Evolutionary conservation across 2,113 vertebrate species (phyloP).

Genomic region (Otocyon megalotis): DNA sequence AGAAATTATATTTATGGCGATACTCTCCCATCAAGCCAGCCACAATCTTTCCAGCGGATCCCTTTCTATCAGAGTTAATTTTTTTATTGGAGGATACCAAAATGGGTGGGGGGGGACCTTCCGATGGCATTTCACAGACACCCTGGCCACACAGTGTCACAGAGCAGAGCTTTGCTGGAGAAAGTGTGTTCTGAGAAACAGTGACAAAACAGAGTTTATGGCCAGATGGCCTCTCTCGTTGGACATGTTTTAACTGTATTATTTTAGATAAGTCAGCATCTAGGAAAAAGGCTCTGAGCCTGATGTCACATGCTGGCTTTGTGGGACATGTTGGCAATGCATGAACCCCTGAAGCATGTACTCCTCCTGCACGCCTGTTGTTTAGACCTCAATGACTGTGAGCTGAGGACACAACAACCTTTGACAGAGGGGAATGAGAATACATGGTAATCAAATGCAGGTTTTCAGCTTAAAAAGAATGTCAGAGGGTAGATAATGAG

Average conservation of each 20-base stretch:
- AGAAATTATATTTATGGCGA: not conserved
- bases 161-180: not conserved
- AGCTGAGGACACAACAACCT: not conserved
- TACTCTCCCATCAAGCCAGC: not conserved
- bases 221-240: not conserved
- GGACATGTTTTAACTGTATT: conserved; percentile 25
- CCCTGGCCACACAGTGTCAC: not conserved
- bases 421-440: not conserved
- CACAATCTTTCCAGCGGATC: not conserved
- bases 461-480: not conserved
- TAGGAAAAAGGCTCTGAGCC: conserved; percentile 15
- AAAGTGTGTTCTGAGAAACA: conserved; percentile 9
- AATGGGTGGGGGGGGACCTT: too few species aligned
- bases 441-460: not conserved
- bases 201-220: not conserved
- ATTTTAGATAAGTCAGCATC: not conserved
- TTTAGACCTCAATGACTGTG: not conserved
- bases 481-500: not conserved
- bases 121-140: not conserved
- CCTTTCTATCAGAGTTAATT: not conserved
- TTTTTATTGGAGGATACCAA: not conserved
- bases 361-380: not conserved
- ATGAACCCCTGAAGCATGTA: not conserved
- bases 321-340: not conserved
- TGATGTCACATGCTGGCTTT: not conserved